Percentiles rank a stretch among this genome's conserved stretches.
These are phyloP conservation scores for Limnephilus rhombicus DNA, from an alignment of 2,888 invertebrate species.

Conservation along the genomic window DNA sequence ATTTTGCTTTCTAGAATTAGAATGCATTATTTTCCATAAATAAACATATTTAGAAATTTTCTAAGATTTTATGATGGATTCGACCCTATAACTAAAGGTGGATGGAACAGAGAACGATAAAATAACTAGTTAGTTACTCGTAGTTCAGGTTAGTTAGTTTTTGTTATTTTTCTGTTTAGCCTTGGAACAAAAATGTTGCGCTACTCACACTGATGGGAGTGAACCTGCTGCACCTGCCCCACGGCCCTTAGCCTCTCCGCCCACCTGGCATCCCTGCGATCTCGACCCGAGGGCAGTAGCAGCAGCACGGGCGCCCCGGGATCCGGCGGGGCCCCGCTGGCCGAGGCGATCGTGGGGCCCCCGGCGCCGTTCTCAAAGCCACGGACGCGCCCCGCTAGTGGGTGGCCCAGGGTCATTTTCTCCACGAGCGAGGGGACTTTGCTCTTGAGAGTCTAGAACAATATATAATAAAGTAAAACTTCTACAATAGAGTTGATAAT, in stretches of 20 bases:
- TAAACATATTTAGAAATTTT: no score
- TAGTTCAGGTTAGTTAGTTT: no score
- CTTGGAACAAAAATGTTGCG: background rate
- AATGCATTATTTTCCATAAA: no score
- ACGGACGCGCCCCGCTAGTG: constrained; percentile 62
- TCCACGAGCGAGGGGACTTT: constrained; percentile 64
- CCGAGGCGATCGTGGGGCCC: constrained; percentile 64
- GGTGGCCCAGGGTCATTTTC: constrained; percentile 65
- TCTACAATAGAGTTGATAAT: background rate
- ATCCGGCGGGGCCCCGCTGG: constrained; percentile 56
- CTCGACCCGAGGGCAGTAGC: constrained; percentile 68
- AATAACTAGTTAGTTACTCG: no score
- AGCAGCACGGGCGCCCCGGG: constrained; percentile 67
- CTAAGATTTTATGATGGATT: no score
- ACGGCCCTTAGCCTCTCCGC: constrained; percentile 68
- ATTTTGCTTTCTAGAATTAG: no score
- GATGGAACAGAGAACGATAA: no score
- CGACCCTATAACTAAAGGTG: no score
- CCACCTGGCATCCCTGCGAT: constrained; percentile 69
- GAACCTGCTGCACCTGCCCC: constrained; percentile 68
- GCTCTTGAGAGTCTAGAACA: constrained; percentile 62
- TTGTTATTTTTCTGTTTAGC: no score
- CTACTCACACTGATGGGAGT: constrained; percentile 64
- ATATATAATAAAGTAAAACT: background rate
- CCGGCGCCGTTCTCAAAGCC: constrained; percentile 64